These are phyloP conservation scores for Octopus sinensis DNA, from an alignment of 1,140 invertebrate species.

Conservation along the genomic window DNA sequence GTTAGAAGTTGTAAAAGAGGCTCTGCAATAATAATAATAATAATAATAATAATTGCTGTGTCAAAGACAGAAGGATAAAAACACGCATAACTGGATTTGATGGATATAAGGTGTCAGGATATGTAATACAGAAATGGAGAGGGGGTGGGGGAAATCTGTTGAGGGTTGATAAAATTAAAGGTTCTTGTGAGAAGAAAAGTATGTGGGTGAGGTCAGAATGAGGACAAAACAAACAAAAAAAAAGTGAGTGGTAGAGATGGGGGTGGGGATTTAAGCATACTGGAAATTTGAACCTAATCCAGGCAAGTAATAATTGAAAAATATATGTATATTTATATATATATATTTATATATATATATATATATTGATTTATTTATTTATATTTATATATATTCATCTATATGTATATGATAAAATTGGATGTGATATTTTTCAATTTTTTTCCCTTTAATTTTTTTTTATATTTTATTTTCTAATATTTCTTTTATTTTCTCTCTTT, in stretches of 20 bases:
- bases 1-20: too few relatives aligned
- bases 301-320: conserved; percentile 9
- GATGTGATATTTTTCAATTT: conserved; percentile 9
- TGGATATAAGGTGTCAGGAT: too few relatives aligned
- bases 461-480: not conserved
- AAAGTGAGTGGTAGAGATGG: not conserved
- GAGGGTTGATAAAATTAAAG: not conserved
- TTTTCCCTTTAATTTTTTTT: not conserved
- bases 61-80: too few relatives aligned
- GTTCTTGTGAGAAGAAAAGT: too few relatives aligned
- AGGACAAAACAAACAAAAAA: not conserved
- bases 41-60: too few relatives aligned
- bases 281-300: conserved; percentile 7
- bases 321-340: conserved; percentile 8
- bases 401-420: conserved; percentile 11
- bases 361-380: conserved; percentile 4
- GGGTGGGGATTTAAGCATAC: not conserved
- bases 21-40: too few relatives aligned
- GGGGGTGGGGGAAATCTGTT: not conserved
- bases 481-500: not conserved
- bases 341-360: conserved; percentile 7
- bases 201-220: too few relatives aligned
- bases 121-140: not conserved
- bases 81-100: too few relatives aligned
- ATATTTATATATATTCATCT: conserved; percentile 7